phyloP scores from a whole-genome alignment of 2,888 invertebrate species.

The Allygus modestus region DNA sequence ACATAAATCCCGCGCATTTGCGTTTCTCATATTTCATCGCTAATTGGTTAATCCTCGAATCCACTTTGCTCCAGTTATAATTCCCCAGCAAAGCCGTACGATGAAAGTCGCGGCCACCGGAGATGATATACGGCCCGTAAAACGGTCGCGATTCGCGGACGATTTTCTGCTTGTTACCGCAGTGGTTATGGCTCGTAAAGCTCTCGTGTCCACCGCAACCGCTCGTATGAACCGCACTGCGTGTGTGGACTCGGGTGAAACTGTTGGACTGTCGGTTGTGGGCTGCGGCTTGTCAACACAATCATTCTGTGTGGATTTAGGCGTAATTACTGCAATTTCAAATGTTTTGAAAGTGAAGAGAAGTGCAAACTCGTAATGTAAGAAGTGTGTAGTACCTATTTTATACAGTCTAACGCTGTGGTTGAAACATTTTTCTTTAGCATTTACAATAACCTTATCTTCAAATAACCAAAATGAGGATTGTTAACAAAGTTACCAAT shows the following conservation, averaged over 20 bases:
- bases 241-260: not conserved
- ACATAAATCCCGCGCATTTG: constrained; percentile 6
- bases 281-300: not conserved
- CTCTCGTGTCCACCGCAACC: constrained; percentile 7
- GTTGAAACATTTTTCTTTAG: no score
- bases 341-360: no score
- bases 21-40: constrained; percentile 15
- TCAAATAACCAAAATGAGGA: no score
- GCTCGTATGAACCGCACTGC: not conserved
- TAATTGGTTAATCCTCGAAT: constrained; percentile 7
- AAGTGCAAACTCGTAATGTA: no score
- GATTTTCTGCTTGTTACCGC: constrained; percentile 50
- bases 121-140: constrained; percentile 35
- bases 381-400: no score
- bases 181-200: constrained; percentile 41
- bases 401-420: no score
- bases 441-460: no score
- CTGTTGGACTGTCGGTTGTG: not conserved
- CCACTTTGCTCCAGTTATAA: constrained; percentile 37
- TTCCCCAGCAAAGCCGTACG: not conserved
- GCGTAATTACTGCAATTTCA: no score
- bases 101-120: constrained; percentile 25
- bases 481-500: no score
- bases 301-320: no score
- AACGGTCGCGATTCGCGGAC: constrained; percentile 12